phyloP scores from a whole-genome alignment of 2,113 vertebrate genomes.

The Vulpes lagopus region DNA sequence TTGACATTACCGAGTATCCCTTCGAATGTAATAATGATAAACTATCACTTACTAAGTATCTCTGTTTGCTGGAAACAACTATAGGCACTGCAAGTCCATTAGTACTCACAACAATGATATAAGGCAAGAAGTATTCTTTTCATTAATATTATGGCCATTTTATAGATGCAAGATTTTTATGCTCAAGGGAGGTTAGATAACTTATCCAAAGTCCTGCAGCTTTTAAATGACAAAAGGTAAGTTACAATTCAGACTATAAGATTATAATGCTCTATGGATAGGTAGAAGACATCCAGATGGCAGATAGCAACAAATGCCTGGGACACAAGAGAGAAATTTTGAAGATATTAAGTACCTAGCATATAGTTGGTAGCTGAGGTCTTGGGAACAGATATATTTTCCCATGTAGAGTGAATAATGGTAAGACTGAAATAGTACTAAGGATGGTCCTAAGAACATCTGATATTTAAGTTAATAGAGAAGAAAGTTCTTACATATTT shows the following conservation, averaged over 20 bases:
- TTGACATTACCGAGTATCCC: neutral
- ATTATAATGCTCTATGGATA: neutral
- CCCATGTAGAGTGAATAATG: neutral
- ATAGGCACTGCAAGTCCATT: neutral
- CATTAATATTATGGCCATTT: neutral
- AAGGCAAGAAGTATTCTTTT: neutral
- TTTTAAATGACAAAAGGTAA: neutral
- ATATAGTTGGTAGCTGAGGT: neutral
- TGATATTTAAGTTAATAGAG: neutral
- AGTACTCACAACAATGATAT: neutral
- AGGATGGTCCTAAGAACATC: neutral
- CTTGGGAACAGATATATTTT: neutral
- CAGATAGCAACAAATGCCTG: neutral
- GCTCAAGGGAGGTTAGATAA: neutral
- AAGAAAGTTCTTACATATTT: neutral
- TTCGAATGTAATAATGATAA: neutral
- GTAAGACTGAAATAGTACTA: neutral
- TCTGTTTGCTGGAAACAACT: neutral
- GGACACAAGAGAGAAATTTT: neutral
- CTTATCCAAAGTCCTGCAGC: neutral
- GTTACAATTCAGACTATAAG: neutral
- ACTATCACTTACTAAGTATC: neutral
- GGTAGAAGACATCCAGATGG: neutral
- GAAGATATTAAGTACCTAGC: neutral
- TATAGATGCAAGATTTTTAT: neutral